These are phyloP conservation scores for Drosophila borborema DNA, from an alignment of 2,888 invertebrate genomes.

Conservation along the genomic window DNA sequence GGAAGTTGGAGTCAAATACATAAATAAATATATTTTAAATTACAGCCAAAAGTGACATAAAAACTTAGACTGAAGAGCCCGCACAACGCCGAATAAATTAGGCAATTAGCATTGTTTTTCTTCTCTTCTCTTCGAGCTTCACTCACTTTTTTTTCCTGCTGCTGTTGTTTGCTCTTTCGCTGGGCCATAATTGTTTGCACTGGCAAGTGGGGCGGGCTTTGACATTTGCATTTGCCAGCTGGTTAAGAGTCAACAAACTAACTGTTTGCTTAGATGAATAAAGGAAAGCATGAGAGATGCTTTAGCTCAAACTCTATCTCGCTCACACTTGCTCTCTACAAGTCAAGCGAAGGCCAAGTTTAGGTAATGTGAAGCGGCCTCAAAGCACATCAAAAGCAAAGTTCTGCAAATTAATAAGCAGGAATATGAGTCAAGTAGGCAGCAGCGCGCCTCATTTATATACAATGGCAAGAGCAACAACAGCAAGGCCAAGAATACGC, in stretches of 20 bases:
- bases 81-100: slow-evolving; percentile 65
- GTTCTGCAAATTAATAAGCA: slow-evolving; percentile 35
- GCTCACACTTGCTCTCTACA: not conserved
- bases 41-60: slow-evolving; percentile 43
- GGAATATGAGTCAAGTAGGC: slow-evolving; percentile 2
- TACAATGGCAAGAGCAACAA: not conserved
- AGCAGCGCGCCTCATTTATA: slow-evolving; percentile 29
- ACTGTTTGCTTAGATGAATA: slow-evolving; percentile 34
- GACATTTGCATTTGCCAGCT: slow-evolving; percentile 51
- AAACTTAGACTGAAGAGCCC: slow-evolving; percentile 27
- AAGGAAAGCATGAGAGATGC: not conserved
- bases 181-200: slow-evolving; percentile 43
- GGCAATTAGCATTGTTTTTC: slow-evolving; percentile 70
- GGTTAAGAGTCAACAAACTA: slow-evolving; percentile 40
- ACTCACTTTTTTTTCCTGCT: not conserved
- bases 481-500: slow-evolving; percentile 4
- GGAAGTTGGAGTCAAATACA: slow-evolving; percentile 29
- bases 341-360: slow-evolving; percentile 10
- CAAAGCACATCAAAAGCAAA: slow-evolving; percentile 50
- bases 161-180: slow-evolving; percentile 12
- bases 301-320: not conserved
- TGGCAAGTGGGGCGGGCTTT: slow-evolving; percentile 23
- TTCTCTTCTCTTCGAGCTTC: not conserved
- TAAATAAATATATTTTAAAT: slow-evolving; percentile 65
- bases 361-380: slow-evolving; percentile 37